Evolutionary conservation across 2,797 vertebrate species (phyloP), one percentile per base, ranked within the genome.

Genomic region (Mastacembelus armatus): DNA sequence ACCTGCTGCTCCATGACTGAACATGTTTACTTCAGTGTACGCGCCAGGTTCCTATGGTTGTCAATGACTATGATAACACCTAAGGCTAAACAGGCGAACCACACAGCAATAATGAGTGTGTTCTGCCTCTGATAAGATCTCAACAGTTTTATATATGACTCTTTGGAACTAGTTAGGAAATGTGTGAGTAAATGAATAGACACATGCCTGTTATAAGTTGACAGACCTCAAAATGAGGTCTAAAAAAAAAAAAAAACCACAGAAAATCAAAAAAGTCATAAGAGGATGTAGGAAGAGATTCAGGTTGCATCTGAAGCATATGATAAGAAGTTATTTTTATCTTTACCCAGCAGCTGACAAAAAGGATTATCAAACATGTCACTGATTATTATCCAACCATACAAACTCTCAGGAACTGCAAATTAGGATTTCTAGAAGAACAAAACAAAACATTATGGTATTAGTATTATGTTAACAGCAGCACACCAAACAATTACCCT

Each of bases 61-160:
- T 24, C 24, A 32, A 40, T 0, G 22, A 35, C 10, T n/a, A 35
- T 43, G 19, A 2, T 29, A n/a, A n/a, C 63, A 43, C 77, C 74
- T 14, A 36, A 67, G 51, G 80, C 33, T 50, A 36, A 72, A 71
- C 71, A 67, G 78, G 65, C 66, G 66, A 63, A 50, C 7, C 49
- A 2, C n/a, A n/a, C n/a, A n/a, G n/a, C n/a, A 29, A 26, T 38
- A 16, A 43, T 47, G 48, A 0, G 3, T 9, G 5, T 60, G 48
- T 15, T 26, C 18, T 44, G 59, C 26, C 19, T 18, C 7, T 7
- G 12, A 7, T 10, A 6, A 66, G 27, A 30, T 55, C 42, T 45
- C 39, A 15, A 1, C 18, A 33, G 36, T 0, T 56, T 48, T 7
- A 32, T 16, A 9, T 22, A 21, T 0, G 18, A 56, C 16, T 22